A percentile compares a stretch with the other conserved stretches of the same genome.
These are phyloP conservation scores for Enteromius paludinosus DNA, from an alignment of 2,797 vertebrate species.

Conservation along the genomic window DNA sequence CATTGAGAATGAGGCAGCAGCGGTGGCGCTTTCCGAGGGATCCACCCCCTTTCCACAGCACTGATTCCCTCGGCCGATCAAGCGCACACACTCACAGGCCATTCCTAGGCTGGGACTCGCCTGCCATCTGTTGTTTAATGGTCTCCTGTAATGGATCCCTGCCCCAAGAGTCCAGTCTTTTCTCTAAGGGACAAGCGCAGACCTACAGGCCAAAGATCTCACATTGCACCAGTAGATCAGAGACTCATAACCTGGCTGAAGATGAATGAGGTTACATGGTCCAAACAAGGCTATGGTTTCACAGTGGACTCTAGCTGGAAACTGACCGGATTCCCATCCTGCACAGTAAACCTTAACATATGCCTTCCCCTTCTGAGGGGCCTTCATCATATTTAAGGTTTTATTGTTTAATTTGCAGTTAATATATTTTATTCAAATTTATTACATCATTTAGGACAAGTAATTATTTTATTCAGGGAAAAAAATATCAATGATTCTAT, in stretches of 20 bases:
- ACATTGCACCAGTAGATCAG: conserved; percentile 23
- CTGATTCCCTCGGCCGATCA: conserved; percentile 44
- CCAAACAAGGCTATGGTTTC: conserved; percentile 32
- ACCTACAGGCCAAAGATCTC: conserved; percentile 19
- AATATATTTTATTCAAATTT: not conserved
- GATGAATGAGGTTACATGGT: conserved; percentile 28
- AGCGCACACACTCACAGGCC: conserved; percentile 14
- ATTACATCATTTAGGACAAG: not conserved
- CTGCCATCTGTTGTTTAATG: conserved; percentile 67
- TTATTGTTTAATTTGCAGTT: not conserved
- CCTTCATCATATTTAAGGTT: not conserved
- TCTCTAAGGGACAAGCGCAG: conserved; percentile 27
- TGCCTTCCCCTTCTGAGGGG: not conserved
- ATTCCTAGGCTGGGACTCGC: conserved; percentile 50
- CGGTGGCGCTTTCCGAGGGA: conserved; percentile 38
- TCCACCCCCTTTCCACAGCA: conserved; percentile 42
- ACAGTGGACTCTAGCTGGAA: not conserved
- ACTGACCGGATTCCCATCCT: not conserved
- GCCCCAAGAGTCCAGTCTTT: conserved; percentile 33
- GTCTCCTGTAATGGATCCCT: conserved; percentile 48
- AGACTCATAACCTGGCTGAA: conserved; percentile 31
- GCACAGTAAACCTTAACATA: not conserved
- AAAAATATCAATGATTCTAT: not conserved
- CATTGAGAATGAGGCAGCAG: conserved; percentile 58
- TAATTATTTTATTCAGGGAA: not conserved